Conservation (phyloP, 2,888 invertebrate genomes). For the Idaea straminata region DNA sequence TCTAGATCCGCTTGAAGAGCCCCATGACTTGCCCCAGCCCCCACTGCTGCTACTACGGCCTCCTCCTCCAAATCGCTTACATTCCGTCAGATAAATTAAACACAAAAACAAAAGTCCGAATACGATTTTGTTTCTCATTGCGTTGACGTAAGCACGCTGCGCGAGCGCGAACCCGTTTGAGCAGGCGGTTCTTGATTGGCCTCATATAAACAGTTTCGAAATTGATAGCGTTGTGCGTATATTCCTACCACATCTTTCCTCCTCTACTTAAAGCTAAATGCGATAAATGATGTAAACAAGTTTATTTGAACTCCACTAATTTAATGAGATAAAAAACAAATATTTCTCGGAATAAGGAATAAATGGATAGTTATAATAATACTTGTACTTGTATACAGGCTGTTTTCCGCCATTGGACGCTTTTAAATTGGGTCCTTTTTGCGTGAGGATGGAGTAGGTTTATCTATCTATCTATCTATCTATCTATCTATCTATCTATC, state of each 20-base stretch:
- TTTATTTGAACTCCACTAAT: neutral
- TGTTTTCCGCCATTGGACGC: too few species aligned
- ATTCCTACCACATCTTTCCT: conserved; percentile 29
- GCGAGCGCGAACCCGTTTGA: conserved; percentile 35
- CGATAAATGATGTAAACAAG: neutral
- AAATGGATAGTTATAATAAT: too few species aligned
- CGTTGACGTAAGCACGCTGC: conserved; percentile 31
- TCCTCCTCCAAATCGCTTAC: conserved; percentile 35
- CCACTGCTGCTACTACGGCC: conserved; percentile 30
- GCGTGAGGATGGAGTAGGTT: too few species aligned
- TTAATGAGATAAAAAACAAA: neutral
- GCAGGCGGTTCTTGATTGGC: conserved; percentile 27
- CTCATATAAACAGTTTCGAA: conserved; percentile 34
- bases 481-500: too few species aligned
- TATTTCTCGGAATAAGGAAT: neutral
- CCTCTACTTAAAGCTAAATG: neutral
- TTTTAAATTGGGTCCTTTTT: too few species aligned
- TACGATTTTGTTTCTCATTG: conserved; percentile 57
- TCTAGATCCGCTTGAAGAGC: conserved; percentile 14
- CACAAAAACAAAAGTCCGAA: conserved; percentile 54
- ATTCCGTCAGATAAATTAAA: conserved; percentile 43
- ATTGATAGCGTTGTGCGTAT: conserved; percentile 17
- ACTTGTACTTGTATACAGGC: too few species aligned
- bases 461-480: too few species aligned
- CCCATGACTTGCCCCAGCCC: conserved; percentile 24